Percentiles rank a stretch among this genome's conserved stretches.
Conservation (phyloP, 2,797 vertebrate species). For the Carapus acus region DNA sequence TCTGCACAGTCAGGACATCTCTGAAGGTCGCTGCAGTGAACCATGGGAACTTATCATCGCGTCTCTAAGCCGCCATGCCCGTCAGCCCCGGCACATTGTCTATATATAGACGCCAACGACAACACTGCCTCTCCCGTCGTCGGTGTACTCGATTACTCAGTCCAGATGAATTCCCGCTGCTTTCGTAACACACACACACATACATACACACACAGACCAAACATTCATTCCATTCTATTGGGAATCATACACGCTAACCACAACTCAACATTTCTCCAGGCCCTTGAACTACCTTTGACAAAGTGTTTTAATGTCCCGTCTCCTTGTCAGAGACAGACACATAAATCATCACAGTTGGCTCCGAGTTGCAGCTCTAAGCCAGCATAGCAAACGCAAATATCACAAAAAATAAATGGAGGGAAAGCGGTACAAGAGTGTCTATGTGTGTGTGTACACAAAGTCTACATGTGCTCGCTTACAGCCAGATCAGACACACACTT, state of each 20-base stretch:
- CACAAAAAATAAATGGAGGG: slow-evolving; percentile 13
- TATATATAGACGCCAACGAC: slow-evolving; percentile 35
- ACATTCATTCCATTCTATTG: slow-evolving; percentile 16
- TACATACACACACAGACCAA: slow-evolving; percentile 9
- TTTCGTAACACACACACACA: slow-evolving; percentile 5
- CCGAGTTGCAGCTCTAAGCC: neutral
- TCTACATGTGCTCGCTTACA: too few species aligned
- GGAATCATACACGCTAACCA: slow-evolving; percentile 38
- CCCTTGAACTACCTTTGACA: slow-evolving; percentile 54
- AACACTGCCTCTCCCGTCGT: slow-evolving; percentile 4
- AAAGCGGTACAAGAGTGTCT: too few species aligned
- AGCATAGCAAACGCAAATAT: neutral
- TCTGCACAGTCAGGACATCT: slow-evolving; percentile 29
- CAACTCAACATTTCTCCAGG: slow-evolving; percentile 53
- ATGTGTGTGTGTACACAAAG: too few species aligned
- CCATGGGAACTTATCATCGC: slow-evolving; percentile 36
- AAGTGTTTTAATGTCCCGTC: slow-evolving; percentile 18
- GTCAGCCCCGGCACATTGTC: slow-evolving; percentile 39
- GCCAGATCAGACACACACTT: too few species aligned
- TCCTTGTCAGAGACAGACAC: neutral
- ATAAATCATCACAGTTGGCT: neutral
- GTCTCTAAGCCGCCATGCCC: slow-evolving; percentile 36
- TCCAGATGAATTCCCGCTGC: slow-evolving; percentile 2
- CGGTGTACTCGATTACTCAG: slow-evolving; percentile 11
- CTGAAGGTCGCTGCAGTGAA: slow-evolving; percentile 44